These are phyloP conservation scores for Hedychridium roseum DNA, from an alignment of 2,888 invertebrate genomes.

Conservation along the genomic window DNA sequence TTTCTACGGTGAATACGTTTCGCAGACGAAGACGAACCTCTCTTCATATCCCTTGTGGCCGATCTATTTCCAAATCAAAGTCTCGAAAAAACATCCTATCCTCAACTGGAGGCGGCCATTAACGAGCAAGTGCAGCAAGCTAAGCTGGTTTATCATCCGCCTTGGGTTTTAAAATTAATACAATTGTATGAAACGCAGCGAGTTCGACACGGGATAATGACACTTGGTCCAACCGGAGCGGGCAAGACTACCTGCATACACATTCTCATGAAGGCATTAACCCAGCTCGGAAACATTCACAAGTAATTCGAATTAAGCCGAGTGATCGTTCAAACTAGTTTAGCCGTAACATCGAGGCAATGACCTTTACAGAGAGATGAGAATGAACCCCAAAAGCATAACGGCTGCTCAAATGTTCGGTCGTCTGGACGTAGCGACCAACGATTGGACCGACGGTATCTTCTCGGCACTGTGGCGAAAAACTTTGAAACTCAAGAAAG, in stretches of 20 bases:
- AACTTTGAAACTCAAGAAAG: constrained; percentile 86
- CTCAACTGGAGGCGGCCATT: constrained; percentile 88
- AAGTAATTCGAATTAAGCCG: constrained; percentile 66
- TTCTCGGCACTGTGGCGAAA: constrained; percentile 97
- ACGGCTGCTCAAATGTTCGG: constrained; percentile 99
- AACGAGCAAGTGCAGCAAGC: constrained; percentile 81
- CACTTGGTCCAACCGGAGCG: constrained; percentile 92
- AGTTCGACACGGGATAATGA: constrained; percentile 96
- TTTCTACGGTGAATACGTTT: constrained; percentile 15
- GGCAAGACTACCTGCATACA: constrained; percentile 94
- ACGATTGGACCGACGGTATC: constrained; percentile 98
- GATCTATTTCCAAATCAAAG: constrained; percentile 96
- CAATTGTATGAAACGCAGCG: constrained; percentile 96
- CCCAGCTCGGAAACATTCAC: constrained; percentile 84
- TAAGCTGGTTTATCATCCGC: constrained; percentile 88
- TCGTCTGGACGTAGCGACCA: constrained; percentile 93
- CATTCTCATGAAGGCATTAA: constrained; percentile 88
- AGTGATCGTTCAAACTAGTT: background rate
- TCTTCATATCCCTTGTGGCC: constrained; percentile 95
- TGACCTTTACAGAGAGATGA: constrained; percentile 77
- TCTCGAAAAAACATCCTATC: constrained; percentile 88
- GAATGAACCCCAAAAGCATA: constrained; percentile 98
- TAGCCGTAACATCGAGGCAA: background rate
- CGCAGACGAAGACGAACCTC: constrained; percentile 92
- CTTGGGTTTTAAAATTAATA: constrained; percentile 94